phyloP scores from a whole-genome alignment of 2,888 invertebrate species.

The Pyrrhia umbra region DNA sequence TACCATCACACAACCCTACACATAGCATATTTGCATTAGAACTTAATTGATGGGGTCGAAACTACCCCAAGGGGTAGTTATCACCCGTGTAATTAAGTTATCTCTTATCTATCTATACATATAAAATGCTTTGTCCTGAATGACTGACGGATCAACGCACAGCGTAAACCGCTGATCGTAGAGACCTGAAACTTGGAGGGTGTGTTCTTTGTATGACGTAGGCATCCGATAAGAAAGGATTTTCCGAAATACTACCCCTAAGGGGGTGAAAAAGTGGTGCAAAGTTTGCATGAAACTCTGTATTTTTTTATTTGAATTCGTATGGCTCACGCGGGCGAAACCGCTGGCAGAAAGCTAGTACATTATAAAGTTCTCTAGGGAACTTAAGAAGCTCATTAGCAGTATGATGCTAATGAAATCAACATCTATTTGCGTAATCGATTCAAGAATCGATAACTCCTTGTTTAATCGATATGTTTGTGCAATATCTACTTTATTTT shows the following conservation, averaged over 20 bases:
- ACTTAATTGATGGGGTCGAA: slow-evolving; percentile 54
- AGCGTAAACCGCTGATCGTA: no score
- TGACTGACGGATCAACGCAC: no score
- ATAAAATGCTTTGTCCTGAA: not conserved
- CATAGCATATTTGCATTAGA: slow-evolving; percentile 59
- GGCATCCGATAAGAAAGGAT: no score
- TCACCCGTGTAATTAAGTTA: slow-evolving; percentile 48
- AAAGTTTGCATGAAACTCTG: no score
- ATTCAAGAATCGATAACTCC: slow-evolving; percentile 10
- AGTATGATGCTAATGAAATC: slow-evolving; percentile 12
- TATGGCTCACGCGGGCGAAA: no score
- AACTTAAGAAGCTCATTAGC: slow-evolving; percentile 13
- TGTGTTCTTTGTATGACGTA: no score
- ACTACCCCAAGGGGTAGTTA: slow-evolving; percentile 48
- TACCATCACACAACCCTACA: slow-evolving; percentile 33
- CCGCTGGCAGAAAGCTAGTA: no score
- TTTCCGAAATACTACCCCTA: no score
- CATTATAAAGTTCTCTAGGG: slow-evolving; percentile 25
- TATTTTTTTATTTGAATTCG: no score
- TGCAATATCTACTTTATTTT: not conserved
- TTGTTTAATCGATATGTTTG: slow-evolving; percentile 29
- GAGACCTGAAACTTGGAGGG: no score
- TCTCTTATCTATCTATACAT: slow-evolving; percentile 38
- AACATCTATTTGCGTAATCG: slow-evolving; percentile 27
- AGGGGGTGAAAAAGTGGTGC: not conserved